These are phyloP conservation scores for Chrysochloris asiatica DNA, from an alignment of 2,113 vertebrate genomes.

Conservation along the genomic window DNA sequence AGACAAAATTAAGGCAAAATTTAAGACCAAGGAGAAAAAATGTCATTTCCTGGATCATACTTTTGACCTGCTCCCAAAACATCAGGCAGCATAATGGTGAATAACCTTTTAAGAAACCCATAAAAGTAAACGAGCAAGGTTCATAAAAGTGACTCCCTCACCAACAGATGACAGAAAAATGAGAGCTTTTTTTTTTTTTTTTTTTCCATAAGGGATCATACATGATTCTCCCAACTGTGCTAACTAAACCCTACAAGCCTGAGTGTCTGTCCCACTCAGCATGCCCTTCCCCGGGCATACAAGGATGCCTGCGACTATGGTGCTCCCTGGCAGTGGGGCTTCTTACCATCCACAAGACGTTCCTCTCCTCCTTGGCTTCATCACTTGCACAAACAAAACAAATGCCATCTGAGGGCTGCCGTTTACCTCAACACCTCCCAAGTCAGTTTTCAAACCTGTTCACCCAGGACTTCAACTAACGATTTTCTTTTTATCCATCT, in stretches of 20 bases:
- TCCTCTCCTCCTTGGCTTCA: slow-evolving; percentile 28
- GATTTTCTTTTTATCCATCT: slow-evolving; percentile 10
- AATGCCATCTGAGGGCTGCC: slow-evolving; percentile 7
- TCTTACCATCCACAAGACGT: slow-evolving; percentile 48
- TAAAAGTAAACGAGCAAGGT: neutral
- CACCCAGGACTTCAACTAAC: slow-evolving; percentile 22
- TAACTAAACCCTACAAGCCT: neutral
- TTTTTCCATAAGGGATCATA: neutral
- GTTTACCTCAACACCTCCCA: slow-evolving; percentile 4
- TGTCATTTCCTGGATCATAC: neutral
- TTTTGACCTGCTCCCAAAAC: neutral
- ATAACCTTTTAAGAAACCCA: neutral
- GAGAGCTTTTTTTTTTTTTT: neutral
- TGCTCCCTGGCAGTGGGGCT: neutral
- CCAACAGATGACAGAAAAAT: neutral
- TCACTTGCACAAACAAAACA: slow-evolving; percentile 51
- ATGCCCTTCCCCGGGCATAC: neutral
- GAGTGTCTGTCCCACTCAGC: neutral
- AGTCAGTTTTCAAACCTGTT: slow-evolving; percentile 10
- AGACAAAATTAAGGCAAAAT: neutral
- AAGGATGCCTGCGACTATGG: neutral
- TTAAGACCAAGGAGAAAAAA: neutral
- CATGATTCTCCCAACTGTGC: fast-evolving
- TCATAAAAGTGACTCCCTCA: neutral
- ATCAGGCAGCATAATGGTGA: neutral